phyloP scores from a whole-genome alignment of 2,113 vertebrate genomes.

The Patagioenas fasciata region DNA sequence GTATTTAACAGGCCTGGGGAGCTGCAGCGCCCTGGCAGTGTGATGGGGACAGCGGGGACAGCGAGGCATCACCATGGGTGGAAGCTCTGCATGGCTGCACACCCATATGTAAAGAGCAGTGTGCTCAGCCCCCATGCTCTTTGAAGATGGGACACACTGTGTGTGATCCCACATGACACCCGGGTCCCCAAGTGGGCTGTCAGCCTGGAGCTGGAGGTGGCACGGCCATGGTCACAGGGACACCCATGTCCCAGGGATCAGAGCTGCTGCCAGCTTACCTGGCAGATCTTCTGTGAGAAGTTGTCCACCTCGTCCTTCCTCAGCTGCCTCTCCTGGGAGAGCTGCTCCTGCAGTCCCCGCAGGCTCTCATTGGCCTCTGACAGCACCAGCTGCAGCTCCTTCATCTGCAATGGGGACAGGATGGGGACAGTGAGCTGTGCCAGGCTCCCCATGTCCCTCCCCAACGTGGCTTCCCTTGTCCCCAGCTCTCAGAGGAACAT shows the following conservation, averaged over 20 bases:
- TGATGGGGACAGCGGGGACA: background rate
- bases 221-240: rapidly evolving
- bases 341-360: slow-evolving; percentile 80
- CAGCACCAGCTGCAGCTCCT: slow-evolving; percentile 81
- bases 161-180: background rate
- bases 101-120: background rate
- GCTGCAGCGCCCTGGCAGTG: rapidly evolving
- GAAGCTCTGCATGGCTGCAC: background rate
- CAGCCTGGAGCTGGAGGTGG: background rate
- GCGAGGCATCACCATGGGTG: rapidly evolving
- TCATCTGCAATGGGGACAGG: slow-evolving; percentile 63
- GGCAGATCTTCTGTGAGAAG: slow-evolving; percentile 82
- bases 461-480: background rate
- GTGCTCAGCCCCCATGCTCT: background rate
- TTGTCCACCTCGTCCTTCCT: slow-evolving; percentile 81
- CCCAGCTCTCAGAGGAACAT: background rate
- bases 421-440: background rate
- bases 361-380: slow-evolving; percentile 82
- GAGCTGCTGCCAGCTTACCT: slow-evolving; percentile 76
- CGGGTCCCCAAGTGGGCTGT: rapidly evolving
- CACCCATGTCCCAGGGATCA: rapidly evolving
- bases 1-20: background rate
- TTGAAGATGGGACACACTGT: background rate
- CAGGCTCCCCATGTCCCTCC: background rate
- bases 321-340: slow-evolving; percentile 82